Evolutionary conservation across 2,797 vertebrate genomes (phyloP).

Genomic region (Gephyroberyx darwinii): DNA sequence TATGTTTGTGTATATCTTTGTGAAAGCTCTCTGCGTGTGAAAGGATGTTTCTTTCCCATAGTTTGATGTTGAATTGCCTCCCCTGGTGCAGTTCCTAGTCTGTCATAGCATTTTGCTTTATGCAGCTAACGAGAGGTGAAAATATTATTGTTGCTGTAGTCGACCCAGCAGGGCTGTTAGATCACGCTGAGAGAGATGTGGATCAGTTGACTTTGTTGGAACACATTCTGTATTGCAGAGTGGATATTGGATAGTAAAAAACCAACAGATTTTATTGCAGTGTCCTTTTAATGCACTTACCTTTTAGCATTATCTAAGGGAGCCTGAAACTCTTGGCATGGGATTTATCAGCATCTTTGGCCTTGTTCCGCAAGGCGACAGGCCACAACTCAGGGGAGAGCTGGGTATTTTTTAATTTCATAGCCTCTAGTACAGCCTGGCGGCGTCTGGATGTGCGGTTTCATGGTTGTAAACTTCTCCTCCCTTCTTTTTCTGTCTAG

Average conservation of each 20-base stretch:
- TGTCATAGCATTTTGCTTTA: background rate
- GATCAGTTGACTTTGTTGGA: background rate
- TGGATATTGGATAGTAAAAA: background rate
- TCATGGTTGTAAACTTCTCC: constrained; percentile 18
- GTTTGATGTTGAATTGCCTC: too few species aligned
- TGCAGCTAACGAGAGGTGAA: background rate
- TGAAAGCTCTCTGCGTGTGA: constrained; percentile 13
- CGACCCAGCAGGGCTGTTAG: constrained; percentile 6
- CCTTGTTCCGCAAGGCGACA: constrained; percentile 25
- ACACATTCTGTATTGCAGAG: background rate
- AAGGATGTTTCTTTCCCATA: background rate
- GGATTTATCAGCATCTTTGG: constrained; percentile 36
- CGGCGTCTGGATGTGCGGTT: constrained; percentile 12
- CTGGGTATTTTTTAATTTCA: constrained; percentile 18
- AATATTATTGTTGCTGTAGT: constrained; percentile 6
- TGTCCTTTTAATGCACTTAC: constrained; percentile 13
- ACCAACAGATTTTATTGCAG: background rate
- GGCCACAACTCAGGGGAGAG: constrained; percentile 33
- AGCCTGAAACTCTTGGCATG: constrained; percentile 21
- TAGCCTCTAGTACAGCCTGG: background rate
- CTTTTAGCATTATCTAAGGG: constrained; percentile 29
- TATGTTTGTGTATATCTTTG: background rate
- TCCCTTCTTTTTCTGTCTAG: constrained; percentile 74
- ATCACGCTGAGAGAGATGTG: constrained; percentile 1
- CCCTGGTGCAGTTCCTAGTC: too few species aligned